Evolutionary conservation across 2,888 invertebrate species (phyloP), one percentile per base, ranked within the genome.

Genomic region (Oxytorus armatus): DNA sequence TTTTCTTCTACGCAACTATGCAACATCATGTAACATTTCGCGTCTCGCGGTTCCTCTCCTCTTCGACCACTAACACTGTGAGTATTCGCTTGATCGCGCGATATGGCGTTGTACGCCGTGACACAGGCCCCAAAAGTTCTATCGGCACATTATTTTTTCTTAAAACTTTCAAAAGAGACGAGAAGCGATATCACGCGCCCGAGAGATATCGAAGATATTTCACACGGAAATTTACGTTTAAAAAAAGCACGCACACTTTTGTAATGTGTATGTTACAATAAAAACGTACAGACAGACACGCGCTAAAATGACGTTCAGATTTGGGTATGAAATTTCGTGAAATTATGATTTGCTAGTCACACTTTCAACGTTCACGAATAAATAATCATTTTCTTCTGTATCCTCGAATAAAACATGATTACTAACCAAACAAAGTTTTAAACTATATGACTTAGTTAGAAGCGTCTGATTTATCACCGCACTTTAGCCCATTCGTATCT

Each of bases 1-100:
- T 80, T 63, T 57, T 65, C 68, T 53, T 61, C 57, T 55, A 73
- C 18, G 8, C 25, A 78, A 73, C 68, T 29, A 55, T 73, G 68
- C 39, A 63, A 68, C 70, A 77, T 51, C 69, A 18, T 47, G 29
- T 25, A 55, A 53, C 66, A 5, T 57, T 70, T 68, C 16, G 29
- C 63, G 51, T 29, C 51, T 61, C 42, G n/a, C 44, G 59, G 23
- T 25, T 16, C 21, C 25, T 39, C 29, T n/a, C 14, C 66, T 4
- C 2, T 18, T 61, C 23, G 16, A 29, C 55, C 63, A 39, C 42
- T 63, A 55, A 39, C 74, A 61, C 36, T 53, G 66, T 42, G 77
- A 25, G 69, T 63, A 53, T 73, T 68, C 78, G 68, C 61, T 57
- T 53, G 42, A 61, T 23, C 14, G 73, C 59, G 29, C 66, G n/a